These are phyloP conservation scores for Dasypus novemcinctus DNA, from an alignment of 2,113 vertebrate genomes.

Conservation along the genomic window DNA sequence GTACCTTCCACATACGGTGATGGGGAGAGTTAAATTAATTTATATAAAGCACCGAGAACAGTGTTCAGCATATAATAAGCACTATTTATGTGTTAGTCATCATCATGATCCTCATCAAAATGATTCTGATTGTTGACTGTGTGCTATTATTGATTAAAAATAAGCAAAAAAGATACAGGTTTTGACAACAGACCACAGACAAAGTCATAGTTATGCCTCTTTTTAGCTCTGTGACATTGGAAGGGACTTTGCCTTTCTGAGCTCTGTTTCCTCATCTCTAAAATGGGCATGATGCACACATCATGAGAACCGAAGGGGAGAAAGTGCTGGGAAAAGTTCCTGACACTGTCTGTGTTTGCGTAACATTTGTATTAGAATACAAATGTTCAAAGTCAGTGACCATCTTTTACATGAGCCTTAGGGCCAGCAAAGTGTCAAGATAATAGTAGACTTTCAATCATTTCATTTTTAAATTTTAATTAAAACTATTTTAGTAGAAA, in stretches of 20 bases:
- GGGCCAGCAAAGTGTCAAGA: background rate
- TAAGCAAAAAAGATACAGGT: background rate
- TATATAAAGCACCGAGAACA: background rate
- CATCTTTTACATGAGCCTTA: background rate
- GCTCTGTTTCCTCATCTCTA: background rate
- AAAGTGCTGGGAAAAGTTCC: background rate
- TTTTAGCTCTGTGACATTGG: background rate
- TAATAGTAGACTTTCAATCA: background rate
- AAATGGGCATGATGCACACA: background rate
- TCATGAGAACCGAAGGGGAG: background rate
- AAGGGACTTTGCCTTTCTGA: background rate
- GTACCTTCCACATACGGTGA: background rate
- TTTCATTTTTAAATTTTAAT: background rate
- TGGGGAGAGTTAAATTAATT: background rate
- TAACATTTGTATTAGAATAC: background rate
- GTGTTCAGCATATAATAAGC: background rate
- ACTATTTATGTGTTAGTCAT: background rate
- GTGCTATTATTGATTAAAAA: background rate
- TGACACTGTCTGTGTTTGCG: background rate
- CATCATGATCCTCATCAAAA: background rate
- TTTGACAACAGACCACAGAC: background rate
- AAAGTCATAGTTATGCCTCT: background rate
- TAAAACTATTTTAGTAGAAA: background rate
- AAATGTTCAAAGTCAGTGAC: background rate
- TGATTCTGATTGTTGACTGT: too few relatives aligned